A percentile compares a stretch with the other conserved stretches of the same genome.
phyloP scores from a whole-genome alignment of 1,140 invertebrate species.

The Ptiloglossa arizonensis region DNA sequence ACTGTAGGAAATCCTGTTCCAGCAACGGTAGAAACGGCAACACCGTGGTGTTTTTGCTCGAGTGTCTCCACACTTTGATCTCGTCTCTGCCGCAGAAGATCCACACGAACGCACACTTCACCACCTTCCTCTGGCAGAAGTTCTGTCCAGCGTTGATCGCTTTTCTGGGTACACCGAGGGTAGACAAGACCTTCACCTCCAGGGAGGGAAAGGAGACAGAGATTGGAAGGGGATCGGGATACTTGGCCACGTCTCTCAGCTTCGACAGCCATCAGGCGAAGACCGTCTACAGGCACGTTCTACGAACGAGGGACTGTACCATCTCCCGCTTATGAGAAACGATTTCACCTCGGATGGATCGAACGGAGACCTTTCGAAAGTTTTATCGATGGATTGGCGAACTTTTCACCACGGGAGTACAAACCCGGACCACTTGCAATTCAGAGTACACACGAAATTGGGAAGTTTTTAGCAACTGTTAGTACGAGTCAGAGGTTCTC shows the following conservation, averaged over 20 bases:
- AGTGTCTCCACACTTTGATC: constrained; percentile 92
- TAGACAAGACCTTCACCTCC: constrained; percentile 88
- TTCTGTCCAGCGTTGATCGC: constrained; percentile 94
- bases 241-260: constrained; percentile 87
- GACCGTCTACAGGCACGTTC: constrained; percentile 91
- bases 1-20: constrained; percentile 77
- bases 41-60: constrained; percentile 89
- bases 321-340: too few species aligned
- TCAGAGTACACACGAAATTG: too few species aligned
- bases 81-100: constrained; percentile 91
- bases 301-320: too few species aligned
- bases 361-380: too few species aligned
- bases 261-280: constrained; percentile 91
- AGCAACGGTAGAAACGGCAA: constrained; percentile 84
- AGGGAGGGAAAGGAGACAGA: constrained; percentile 84
- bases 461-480: too few species aligned
- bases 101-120: constrained; percentile 91
- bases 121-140: constrained; percentile 94
- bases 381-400: too few species aligned
- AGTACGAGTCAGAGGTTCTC: too few species aligned
- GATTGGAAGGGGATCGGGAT: constrained; percentile 87
- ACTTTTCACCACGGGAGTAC: too few species aligned
- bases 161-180: constrained; percentile 90
- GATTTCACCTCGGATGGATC: too few species aligned
- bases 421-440: too few species aligned